phyloP scores from a whole-genome alignment of 1,140 invertebrate genomes.

The Zaprionus taronus region DNA sequence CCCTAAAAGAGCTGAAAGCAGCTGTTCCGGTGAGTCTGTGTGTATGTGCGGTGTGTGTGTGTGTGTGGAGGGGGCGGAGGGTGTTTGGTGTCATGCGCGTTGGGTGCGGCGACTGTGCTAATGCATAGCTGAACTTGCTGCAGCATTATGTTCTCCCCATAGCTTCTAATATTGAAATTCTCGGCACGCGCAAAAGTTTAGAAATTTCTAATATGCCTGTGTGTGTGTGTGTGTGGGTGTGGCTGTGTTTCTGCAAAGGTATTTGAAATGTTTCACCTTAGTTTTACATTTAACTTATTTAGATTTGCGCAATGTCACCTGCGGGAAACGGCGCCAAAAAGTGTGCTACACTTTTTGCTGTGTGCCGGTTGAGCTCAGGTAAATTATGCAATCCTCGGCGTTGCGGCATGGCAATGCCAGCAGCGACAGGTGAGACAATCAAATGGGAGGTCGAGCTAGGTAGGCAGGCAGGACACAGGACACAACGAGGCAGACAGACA shows the following conservation, averaged over 20 bases:
- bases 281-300: conserved; percentile 34
- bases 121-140: conserved; percentile 66
- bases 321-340: conserved; percentile 44
- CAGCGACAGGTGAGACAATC: conserved; percentile 65
- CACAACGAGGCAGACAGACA: background rate
- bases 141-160: conserved; percentile 58
- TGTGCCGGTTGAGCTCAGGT: conserved; percentile 77
- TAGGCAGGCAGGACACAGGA: background rate
- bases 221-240: conserved; percentile 1
- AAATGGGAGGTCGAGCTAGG: background rate
- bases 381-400: conserved; percentile 84
- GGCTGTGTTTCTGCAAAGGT: conserved; percentile 31
- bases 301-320: conserved; percentile 42
- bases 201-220: conserved; percentile 74
- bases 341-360: conserved; percentile 64
- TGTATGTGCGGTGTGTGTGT: conserved; percentile 20
- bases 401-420: conserved; percentile 52
- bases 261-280: conserved; percentile 66
- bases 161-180: conserved; percentile 84
- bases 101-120: conserved; percentile 57
- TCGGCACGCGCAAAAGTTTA: conserved; percentile 70
- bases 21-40: conserved; percentile 10
- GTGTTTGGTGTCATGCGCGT: conserved; percentile 64
- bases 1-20: conserved; percentile 11
- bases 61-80: background rate